Percentiles rank a stretch among this genome's conserved stretches.
Evolutionary conservation across 1,140 invertebrate species (phyloP).

Genomic region (Cotesia chilonis): DNA sequence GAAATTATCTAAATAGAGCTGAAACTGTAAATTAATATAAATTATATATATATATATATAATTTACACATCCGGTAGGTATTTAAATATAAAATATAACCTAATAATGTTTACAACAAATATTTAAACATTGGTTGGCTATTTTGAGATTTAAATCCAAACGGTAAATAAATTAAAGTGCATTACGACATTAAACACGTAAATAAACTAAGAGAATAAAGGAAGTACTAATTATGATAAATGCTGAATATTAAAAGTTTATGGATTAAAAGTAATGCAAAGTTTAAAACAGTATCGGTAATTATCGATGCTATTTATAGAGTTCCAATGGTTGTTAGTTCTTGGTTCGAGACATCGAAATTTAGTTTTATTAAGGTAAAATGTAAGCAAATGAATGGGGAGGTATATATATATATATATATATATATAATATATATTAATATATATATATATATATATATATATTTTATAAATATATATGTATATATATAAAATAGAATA

Average conservation of each 20-base stretch:
- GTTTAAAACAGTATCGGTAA: too few relatives aligned
- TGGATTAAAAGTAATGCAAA: too few relatives aligned
- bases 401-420: background rate
- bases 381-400: conserved; percentile 6
- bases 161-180: background rate
- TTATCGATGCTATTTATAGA: too few relatives aligned
- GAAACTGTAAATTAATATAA: conserved; percentile 19
- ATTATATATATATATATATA: conserved; percentile 13
- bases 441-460: background rate
- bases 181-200: background rate
- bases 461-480: background rate
- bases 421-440: background rate
- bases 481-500: background rate
- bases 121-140: background rate
- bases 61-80: conserved; percentile 30
- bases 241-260: background rate
- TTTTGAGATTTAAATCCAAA: conserved; percentile 12
- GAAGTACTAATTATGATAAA: background rate
- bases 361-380: background rate
- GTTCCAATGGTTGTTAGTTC: too few relatives aligned
- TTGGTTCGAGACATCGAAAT: background rate
- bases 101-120: background rate
- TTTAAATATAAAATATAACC: conserved; percentile 21
- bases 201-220: background rate
- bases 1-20: background rate